phyloP scores from a whole-genome alignment of 2,797 vertebrate genomes.

The Pyrocephalus nanus region DNA sequence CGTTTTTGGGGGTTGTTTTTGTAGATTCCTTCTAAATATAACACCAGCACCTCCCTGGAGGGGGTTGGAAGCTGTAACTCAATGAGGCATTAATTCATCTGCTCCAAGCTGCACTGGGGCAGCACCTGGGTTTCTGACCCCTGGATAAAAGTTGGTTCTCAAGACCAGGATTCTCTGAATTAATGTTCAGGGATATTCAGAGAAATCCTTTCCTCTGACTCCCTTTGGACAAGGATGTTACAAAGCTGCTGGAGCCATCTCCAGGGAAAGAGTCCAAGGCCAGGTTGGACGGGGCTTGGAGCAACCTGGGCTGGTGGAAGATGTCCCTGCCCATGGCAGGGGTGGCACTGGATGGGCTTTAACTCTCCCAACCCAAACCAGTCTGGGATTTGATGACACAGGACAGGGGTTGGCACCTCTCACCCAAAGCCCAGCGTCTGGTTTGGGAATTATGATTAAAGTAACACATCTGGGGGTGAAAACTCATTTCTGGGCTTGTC shows the following conservation, averaged over 20 bases:
- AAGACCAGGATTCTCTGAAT: not conserved
- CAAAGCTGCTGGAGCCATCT: not conserved
- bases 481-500: not conserved
- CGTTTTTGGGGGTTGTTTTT: slow-evolving; percentile 6
- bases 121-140: not conserved
- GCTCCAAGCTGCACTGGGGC: not conserved
- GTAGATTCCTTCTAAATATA: slow-evolving; percentile 62
- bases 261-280: not conserved
- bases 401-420: not conserved
- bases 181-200: fast-evolving
- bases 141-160: not conserved
- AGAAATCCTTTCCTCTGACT: not conserved
- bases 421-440: not conserved
- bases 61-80: slow-evolving; percentile 5
- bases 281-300: not conserved
- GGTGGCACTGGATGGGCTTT: not conserved
- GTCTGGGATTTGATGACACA: not conserved
- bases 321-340: not conserved
- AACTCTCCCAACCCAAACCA: not conserved
- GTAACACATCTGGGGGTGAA: not conserved
- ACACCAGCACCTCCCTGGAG: not conserved
- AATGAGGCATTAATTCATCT: slow-evolving; percentile 1
- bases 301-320: not conserved
- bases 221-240: not conserved
- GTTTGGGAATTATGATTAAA: not conserved